phyloP scores from a whole-genome alignment of 2,113 vertebrate species.

The Heterotilapia buettikoferi region DNA sequence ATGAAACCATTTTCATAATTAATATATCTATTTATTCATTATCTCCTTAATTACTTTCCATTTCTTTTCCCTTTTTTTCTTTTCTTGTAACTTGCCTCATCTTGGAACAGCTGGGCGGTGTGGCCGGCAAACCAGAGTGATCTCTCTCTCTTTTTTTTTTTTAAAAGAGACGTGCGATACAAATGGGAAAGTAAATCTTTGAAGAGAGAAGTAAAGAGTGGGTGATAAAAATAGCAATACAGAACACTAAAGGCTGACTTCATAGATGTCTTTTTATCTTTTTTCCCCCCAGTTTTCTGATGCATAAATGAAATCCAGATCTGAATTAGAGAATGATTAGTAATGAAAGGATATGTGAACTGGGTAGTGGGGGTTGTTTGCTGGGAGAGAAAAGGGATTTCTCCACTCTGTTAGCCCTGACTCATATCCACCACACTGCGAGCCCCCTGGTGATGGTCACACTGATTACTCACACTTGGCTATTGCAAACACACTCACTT shows the following conservation, averaged over 20 bases:
- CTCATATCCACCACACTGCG: constrained; percentile 53
- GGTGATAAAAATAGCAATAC: constrained; percentile 65
- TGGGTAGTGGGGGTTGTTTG: background rate
- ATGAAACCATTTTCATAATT: constrained; percentile 54
- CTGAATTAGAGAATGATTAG: constrained; percentile 61
- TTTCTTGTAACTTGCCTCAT: constrained; percentile 5
- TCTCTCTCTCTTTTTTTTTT: background rate
- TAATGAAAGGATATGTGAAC: constrained; percentile 64
- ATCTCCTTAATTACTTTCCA: constrained; percentile 51
- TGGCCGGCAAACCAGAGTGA: constrained; percentile 36
- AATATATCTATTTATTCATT: constrained; percentile 50
- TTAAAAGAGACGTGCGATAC: background rate
- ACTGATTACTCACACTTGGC: constrained; percentile 57
- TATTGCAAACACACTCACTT: constrained; percentile 41
- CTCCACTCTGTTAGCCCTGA: constrained; percentile 48
- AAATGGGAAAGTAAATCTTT: constrained; percentile 47
- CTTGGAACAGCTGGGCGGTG: background rate
- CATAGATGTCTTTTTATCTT: constrained; percentile 36
- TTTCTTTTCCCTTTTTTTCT: background rate
- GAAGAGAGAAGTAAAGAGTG: constrained; percentile 21
- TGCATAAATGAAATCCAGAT: constrained; percentile 73
- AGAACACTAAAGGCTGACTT: constrained; percentile 52
- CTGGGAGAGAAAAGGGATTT: constrained; percentile 10
- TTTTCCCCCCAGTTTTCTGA: constrained; percentile 39
- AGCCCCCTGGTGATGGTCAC: constrained; percentile 54